A percentile compares a stretch with the other conserved stretches of the same genome.
Conservation (phyloP, 2,113 vertebrate species). For the Aptenodytes patagonicus region DNA sequence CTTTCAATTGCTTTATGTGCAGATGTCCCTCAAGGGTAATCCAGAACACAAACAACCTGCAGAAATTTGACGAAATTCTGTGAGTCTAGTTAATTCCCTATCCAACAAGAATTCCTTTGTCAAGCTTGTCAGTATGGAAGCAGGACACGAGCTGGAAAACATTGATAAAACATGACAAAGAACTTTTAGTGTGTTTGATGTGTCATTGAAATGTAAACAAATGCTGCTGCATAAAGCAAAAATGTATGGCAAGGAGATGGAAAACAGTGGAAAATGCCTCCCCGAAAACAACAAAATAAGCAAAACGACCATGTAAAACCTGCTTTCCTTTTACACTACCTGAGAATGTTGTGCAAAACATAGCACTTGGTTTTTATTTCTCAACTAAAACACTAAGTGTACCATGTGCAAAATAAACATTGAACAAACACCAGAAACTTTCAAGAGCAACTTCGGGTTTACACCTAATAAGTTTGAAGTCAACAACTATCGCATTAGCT, state of each 20-base stretch:
- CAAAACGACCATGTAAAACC: not conserved
- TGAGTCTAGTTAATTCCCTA: not conserved
- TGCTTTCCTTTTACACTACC: not conserved
- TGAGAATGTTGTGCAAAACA: not conserved
- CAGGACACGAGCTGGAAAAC: not conserved
- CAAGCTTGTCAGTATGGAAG: not conserved
- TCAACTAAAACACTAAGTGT: not conserved
- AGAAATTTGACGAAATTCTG: not conserved
- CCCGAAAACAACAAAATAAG: not conserved
- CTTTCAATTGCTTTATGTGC: not conserved
- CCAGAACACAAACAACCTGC: not conserved
- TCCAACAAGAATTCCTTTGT: not conserved
- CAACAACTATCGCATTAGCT: not conserved
- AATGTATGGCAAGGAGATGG: not conserved
- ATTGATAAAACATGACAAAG: conserved; percentile 34
- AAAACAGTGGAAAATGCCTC: not conserved
- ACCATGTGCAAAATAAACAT: not conserved
- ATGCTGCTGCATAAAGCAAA: not conserved
- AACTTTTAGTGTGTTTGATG: conserved; percentile 11
- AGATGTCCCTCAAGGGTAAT: not conserved
- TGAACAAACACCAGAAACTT: not conserved
- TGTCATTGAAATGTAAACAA: conserved; percentile 6
- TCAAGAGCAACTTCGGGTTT: not conserved
- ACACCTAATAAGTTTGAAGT: not conserved
- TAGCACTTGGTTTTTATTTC: not conserved